These are phyloP conservation scores for Diabrotica virgifera DNA, from an alignment of 1,140 invertebrate species.

Conservation along the genomic window DNA sequence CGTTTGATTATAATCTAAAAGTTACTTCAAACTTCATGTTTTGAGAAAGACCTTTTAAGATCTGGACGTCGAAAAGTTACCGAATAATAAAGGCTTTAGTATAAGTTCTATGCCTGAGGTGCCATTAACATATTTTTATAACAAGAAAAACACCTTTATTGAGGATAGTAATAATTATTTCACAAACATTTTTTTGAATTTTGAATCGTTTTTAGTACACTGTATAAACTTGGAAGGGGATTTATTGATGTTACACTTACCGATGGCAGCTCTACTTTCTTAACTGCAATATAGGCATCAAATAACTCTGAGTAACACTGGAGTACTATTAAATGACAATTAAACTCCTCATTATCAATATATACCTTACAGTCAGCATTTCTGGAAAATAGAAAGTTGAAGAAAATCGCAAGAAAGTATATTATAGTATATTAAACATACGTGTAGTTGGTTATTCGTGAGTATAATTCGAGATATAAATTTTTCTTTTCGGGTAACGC, in stretches of 20 bases:
- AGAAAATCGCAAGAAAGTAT: background rate
- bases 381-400: slow-evolving; percentile 40
- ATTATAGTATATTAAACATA: slow-evolving; percentile 28
- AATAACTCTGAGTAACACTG: slow-evolving; percentile 60
- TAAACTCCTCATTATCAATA: slow-evolving; percentile 57
- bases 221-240: too few relatives aligned
- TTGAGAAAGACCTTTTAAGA: too few relatives aligned
- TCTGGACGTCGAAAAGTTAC: too few relatives aligned
- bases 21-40: too few relatives aligned
- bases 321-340: slow-evolving; percentile 58
- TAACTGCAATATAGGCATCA: slow-evolving; percentile 50
- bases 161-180: too few relatives aligned
- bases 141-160: too few relatives aligned
- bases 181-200: too few relatives aligned
- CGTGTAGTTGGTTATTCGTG: slow-evolving; percentile 57
- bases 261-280: slow-evolving; percentile 53
- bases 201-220: too few relatives aligned
- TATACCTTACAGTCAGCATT: slow-evolving; percentile 58
- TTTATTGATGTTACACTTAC: slow-evolving; percentile 40
- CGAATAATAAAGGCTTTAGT: too few relatives aligned
- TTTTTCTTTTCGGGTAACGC: slow-evolving; percentile 56
- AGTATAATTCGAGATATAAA: slow-evolving; percentile 54
- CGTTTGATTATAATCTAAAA: too few relatives aligned
- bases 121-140: too few relatives aligned
- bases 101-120: too few relatives aligned